phyloP scores from a whole-genome alignment of 2,888 invertebrate species.

The Pachliopta kotzebuea region DNA sequence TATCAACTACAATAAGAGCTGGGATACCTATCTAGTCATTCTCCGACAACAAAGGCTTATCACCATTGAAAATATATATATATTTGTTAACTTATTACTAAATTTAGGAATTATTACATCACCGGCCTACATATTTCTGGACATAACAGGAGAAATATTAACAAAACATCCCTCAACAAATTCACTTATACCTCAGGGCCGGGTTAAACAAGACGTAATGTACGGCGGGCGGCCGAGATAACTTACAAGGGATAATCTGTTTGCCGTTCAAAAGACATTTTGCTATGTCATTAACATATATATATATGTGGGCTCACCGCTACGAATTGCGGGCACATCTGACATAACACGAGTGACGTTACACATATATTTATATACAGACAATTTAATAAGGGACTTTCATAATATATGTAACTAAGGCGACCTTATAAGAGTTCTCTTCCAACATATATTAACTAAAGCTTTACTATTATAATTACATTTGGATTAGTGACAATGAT shows the following conservation, averaged over 20 bases:
- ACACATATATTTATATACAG: neutral
- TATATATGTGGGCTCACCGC: slow-evolving; percentile 1
- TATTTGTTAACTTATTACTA: neutral
- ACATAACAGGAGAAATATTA: neutral
- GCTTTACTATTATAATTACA: too few relatives aligned
- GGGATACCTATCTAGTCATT: too few relatives aligned
- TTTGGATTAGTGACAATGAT: too few relatives aligned
- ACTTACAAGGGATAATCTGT: slow-evolving; percentile 19
- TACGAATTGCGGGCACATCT: slow-evolving; percentile 10
- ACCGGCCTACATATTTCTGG: neutral
- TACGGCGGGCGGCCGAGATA: slow-evolving; percentile 12
- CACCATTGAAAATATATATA: too few relatives aligned
- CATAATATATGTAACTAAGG: too few relatives aligned
- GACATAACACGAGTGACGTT: slow-evolving; percentile 3
- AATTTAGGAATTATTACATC: neutral
- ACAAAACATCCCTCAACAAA: neutral
- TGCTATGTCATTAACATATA: slow-evolving; percentile 16
- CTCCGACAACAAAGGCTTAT: too few relatives aligned
- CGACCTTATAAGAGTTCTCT: too few relatives aligned
- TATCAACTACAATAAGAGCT: too few relatives aligned
- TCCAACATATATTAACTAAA: too few relatives aligned
- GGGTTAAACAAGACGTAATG: slow-evolving; percentile 19
- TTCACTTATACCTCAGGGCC: neutral
- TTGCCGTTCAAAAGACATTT: slow-evolving; percentile 17
- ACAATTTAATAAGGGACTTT: too few relatives aligned